phyloP scores from a whole-genome alignment of 2,113 vertebrate species.

The Lynx canadensis region DNA sequence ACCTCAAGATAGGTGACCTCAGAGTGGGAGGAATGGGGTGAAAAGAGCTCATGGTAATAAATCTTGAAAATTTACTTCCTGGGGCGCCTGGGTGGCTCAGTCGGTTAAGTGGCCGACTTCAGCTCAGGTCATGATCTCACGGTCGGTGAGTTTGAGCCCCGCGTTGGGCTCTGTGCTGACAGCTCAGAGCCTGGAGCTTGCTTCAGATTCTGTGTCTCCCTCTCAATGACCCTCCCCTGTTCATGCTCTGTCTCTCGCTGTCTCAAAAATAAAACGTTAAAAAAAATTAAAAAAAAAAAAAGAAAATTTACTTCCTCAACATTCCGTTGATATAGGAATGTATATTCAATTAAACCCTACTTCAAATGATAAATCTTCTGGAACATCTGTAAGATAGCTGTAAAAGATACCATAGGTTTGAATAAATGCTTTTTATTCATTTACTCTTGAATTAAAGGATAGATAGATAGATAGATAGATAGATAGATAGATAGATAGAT shows the following conservation, averaged over 20 bases:
- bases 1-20: not conserved
- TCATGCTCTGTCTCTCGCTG: no score
- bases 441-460: not conserved
- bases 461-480: no score
- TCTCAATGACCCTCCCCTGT: no score
- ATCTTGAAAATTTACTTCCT: conserved; percentile 28
- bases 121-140: no score
- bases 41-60: not conserved
- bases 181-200: no score
- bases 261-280: no score
- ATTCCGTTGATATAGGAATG: not conserved
- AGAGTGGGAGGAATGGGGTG: not conserved
- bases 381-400: not conserved
- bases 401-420: not conserved
- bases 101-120: no score
- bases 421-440: not conserved
- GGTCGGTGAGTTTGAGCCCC: no score
- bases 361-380: not conserved
- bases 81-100: no score
- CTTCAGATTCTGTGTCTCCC: no score
- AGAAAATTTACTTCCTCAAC: conserved; percentile 12
- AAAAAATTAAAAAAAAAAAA: not conserved
- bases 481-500: no score
- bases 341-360: not conserved
- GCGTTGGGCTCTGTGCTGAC: no score